Evolutionary conservation across 2,113 vertebrate genomes (phyloP), one percentile per base, ranked within the genome.

Genomic region (Pimephales promelas): DNA sequence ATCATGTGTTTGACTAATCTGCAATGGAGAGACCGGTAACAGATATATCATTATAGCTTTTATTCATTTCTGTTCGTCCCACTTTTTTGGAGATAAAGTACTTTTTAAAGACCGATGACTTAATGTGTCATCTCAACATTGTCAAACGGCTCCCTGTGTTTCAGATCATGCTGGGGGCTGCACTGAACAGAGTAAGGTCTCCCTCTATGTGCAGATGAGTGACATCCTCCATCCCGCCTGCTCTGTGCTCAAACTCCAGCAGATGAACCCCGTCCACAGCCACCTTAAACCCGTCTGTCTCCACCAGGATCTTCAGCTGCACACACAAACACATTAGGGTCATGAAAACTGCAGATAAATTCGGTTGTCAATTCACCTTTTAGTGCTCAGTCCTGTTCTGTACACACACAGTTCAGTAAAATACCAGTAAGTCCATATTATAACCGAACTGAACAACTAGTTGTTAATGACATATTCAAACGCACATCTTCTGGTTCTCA

Each of bases 271-370:
- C 93, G 18, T 95, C 92, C 90, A 95, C 92, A 0, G 94, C 94
- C 85, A 95, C 93, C 83, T 94, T 95, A 59, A 92, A 95, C 64
- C 88, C 85, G 79, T 94, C 92, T 18, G 92, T 90, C 52, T 95
- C 93, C 84, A 95, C 94, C 0, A 95, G 91, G 91, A 95, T 93
- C 91, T 95, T 95, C 85, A 95, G 88, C 94, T 95, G 89, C 24
- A 61, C 71, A 66, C 10, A 73, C 34, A 74, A 26, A 76, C 7
- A 77, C 72, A 86, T 70, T 54, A 54, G 6, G 18, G 18, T 5
- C 52, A 54, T 8, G 52, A 20, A 54, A 18, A 20, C 18, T 20
- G 52, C 52, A 20, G 2, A 0, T 54, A 54, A 54, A 1, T 54
- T 22, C 1, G 6, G 6, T 54, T 54, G 52, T 54, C 52, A 54